A percentile compares a stretch with the other conserved stretches of the same genome.
These are phyloP conservation scores for Caenorhabditis brenneri DNA, from an alignment of 1,140 invertebrate species.

Conservation along the genomic window DNA sequence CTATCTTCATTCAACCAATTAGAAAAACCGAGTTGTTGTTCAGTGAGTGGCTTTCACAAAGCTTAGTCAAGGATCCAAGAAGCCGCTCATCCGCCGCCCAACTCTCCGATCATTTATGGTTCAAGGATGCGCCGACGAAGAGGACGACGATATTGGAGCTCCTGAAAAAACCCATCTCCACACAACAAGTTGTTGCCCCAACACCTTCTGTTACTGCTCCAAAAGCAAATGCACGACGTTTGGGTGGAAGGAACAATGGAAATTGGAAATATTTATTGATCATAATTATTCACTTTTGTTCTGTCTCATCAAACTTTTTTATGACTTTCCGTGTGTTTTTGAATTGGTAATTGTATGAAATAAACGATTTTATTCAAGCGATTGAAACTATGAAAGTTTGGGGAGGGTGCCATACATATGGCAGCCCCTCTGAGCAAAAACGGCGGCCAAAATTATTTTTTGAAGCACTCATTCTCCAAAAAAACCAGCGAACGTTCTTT, in stretches of 20 bases:
- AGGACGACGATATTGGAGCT: conserved; percentile 59
- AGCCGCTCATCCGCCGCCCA: conserved; percentile 74
- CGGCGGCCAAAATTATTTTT: neutral
- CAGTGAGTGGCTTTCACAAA: conserved; percentile 88
- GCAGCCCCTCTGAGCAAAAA: neutral
- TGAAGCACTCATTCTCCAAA: conserved; percentile 40
- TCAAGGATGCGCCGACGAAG: conserved; percentile 61
- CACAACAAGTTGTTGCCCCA: conserved; percentile 7
- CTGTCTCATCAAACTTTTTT: too few species aligned
- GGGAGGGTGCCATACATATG: too few species aligned
- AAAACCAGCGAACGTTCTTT: conserved; percentile 51
- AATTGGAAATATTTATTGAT: too few species aligned
- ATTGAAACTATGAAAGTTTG: too few species aligned
- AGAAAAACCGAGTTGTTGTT: conserved; percentile 78
- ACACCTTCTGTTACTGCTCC: neutral
- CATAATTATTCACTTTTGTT: too few species aligned
- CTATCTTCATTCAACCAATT: conserved; percentile 84
- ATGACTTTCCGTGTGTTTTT: too few species aligned
- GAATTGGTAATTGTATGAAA: too few species aligned
- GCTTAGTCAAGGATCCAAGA: conserved; percentile 90
- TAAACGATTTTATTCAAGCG: too few species aligned
- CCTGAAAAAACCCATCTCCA: conserved; percentile 61
- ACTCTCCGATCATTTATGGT: conserved; percentile 64
- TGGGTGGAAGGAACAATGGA: conserved; percentile 59
- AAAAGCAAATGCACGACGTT: neutral